These are phyloP conservation scores for Hemicrepidius hirtus DNA, from an alignment of 2,888 invertebrate genomes.

Conservation along the genomic window DNA sequence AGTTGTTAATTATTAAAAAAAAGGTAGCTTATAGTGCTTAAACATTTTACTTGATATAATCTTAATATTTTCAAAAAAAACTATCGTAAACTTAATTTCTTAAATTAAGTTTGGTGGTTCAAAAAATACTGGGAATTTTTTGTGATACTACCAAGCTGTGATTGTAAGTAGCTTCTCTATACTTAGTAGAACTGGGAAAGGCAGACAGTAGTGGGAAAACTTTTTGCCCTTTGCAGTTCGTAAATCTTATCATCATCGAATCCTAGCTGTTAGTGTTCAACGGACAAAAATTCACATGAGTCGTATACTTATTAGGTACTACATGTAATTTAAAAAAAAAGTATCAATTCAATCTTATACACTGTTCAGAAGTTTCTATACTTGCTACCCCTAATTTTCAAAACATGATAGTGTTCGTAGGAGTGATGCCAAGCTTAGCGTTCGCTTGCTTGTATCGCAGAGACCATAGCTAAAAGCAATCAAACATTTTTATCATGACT, in stretches of 20 bases:
- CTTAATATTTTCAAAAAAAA: slow-evolving; percentile 47
- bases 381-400: slow-evolving; percentile 17
- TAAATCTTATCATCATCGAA: slow-evolving; percentile 44
- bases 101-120: slow-evolving; percentile 70
- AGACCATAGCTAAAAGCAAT: slow-evolving; percentile 51
- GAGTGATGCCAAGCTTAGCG: slow-evolving; percentile 61
- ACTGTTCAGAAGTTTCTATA: slow-evolving; percentile 25
- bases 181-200: slow-evolving; percentile 60
- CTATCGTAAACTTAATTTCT: slow-evolving; percentile 44
- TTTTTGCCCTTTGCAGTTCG: slow-evolving; percentile 65
- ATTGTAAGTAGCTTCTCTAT: slow-evolving; percentile 65
- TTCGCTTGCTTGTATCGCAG: slow-evolving; percentile 60
- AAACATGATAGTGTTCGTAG: slow-evolving; percentile 25
- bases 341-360: too few species aligned
- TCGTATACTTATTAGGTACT: slow-evolving; percentile 1
- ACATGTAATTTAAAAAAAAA: slow-evolving; percentile 1
- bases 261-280: slow-evolving; percentile 43
- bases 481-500: slow-evolving; percentile 58
- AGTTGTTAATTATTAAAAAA: slow-evolving; percentile 40
- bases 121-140: slow-evolving; percentile 72
- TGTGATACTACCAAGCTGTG: slow-evolving; percentile 72
- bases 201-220: slow-evolving; percentile 71
- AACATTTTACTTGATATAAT: slow-evolving; percentile 29
- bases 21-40: slow-evolving; percentile 41
- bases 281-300: slow-evolving; percentile 30